These are phyloP conservation scores for Microchirus variegatus DNA, from an alignment of 2,797 vertebrate species.

Conservation along the genomic window DNA sequence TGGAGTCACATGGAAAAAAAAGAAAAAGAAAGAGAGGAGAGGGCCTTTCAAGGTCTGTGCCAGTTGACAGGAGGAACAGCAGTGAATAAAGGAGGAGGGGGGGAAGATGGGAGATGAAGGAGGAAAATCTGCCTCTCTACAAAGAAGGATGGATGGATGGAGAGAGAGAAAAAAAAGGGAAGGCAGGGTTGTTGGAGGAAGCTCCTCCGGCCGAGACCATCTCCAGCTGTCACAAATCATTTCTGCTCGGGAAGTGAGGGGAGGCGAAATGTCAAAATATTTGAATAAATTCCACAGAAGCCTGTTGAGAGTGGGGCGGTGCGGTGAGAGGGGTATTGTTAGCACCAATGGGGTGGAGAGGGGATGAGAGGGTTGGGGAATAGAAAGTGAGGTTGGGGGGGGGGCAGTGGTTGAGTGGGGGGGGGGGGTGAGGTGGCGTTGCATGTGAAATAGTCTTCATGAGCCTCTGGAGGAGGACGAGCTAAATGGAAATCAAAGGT, in stretches of 20 bases:
- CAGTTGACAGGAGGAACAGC: conserved; percentile 70
- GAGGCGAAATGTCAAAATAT: conserved; percentile 99
- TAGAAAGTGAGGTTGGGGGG: conserved; percentile 42
- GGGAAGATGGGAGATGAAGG: conserved; percentile 45
- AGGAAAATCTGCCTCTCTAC: conserved; percentile 70
- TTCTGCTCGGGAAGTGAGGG: conserved; percentile 98
- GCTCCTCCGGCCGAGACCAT: conserved; percentile 78
- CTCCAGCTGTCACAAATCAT: conserved; percentile 99
- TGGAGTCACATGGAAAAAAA: conserved; percentile 53
- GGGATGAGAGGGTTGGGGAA: conserved; percentile 63
- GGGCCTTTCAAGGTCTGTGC: conserved; percentile 58
- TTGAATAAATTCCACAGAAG: conserved; percentile 97
- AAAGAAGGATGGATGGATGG: neutral
- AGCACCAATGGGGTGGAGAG: conserved; percentile 71
- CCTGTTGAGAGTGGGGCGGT: conserved; percentile 72
- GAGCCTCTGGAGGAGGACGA: conserved; percentile 49
- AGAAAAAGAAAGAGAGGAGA: conserved; percentile 37
- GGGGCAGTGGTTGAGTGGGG: conserved; percentile 14
- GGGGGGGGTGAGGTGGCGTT: conserved; percentile 9
- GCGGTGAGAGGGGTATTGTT: conserved; percentile 72
- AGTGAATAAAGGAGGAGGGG: conserved; percentile 53
- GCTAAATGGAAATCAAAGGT: conserved; percentile 64
- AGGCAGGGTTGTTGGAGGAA: conserved; percentile 70
- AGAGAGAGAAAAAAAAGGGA: conserved; percentile 34
- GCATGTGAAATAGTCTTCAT: conserved; percentile 67